Conservation (phyloP, 2,797 vertebrate species). For the Thaleichthys pacificus region DNA sequence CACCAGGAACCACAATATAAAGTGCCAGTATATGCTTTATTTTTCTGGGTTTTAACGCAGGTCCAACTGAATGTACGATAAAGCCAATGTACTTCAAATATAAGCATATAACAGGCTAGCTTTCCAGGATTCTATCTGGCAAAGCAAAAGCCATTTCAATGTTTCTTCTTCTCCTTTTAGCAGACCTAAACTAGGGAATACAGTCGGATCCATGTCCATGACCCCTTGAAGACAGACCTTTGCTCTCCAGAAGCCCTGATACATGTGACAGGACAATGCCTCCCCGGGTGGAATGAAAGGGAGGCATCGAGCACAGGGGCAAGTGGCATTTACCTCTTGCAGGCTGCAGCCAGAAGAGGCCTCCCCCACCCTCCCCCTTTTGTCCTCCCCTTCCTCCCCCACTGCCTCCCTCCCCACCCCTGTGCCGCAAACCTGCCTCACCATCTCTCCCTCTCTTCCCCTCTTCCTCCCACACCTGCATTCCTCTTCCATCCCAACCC, state of each 20-base stretch:
- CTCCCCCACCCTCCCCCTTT: background rate
- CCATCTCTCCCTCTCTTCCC: too few species aligned
- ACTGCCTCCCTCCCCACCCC: background rate
- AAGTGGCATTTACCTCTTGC: constrained; percentile 47
- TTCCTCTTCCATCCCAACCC: too few species aligned
- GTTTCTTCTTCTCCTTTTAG: background rate
- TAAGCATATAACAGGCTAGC: too few species aligned
- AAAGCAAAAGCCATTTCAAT: background rate
- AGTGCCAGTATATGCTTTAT: too few species aligned
- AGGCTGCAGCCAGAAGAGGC: background rate
- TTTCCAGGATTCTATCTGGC: too few species aligned
- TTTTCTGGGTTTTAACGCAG: too few species aligned
- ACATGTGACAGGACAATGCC: background rate
- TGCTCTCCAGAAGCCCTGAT: background rate
- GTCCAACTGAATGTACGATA: too few species aligned
- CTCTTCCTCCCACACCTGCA: constrained; percentile 4
- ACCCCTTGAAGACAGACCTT: too few species aligned
- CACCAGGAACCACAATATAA: too few species aligned
- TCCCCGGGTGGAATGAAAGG: background rate
- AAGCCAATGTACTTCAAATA: too few species aligned
- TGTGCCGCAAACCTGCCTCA: too few species aligned
- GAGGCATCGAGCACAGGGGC: background rate
- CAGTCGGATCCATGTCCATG: background rate
- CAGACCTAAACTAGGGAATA: background rate
- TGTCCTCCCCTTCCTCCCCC: background rate